Evolutionary conservation across 2,797 vertebrate species (phyloP).

Genomic region (Clangula hyemalis): DNA sequence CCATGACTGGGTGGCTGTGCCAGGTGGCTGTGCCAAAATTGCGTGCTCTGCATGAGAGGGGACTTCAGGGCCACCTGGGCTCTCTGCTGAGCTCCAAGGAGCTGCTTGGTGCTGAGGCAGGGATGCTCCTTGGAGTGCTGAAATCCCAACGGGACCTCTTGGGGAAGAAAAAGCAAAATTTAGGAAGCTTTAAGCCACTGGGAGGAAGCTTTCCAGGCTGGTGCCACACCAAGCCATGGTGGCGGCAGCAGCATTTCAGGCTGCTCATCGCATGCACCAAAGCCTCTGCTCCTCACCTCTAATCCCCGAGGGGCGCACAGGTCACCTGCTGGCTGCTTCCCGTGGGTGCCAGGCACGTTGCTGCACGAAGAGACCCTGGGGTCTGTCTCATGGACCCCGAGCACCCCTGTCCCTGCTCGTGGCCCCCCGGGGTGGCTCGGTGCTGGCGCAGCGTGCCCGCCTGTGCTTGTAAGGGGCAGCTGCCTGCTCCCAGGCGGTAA

Average conservation of each 20-base stretch:
- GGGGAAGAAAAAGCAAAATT: neutral
- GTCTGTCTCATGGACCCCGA: neutral
- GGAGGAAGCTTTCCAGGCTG: neutral
- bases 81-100: neutral
- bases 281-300: neutral
- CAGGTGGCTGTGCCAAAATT: neutral
- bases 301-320: fast-evolving
- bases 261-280: fast-evolving
- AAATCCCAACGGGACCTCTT: fast-evolving
- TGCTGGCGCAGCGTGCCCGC: neutral
- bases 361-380: neutral
- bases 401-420: neutral
- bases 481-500: slow-evolving; percentile 1
- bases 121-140: no score
- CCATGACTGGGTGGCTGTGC: neutral
- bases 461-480: neutral
- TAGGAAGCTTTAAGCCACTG: no score
- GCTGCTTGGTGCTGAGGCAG: neutral
- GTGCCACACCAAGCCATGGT: neutral
- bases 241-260: fast-evolving
- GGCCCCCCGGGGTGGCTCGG: neutral
- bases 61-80: neutral
- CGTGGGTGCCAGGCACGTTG: fast-evolving
- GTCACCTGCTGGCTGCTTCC: neutral
- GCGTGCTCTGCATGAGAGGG: neutral